A percentile compares a stretch with the other conserved stretches of the same genome.
phyloP scores from a whole-genome alignment of 2,888 invertebrate genomes.

The Corbicula japonica region DNA sequence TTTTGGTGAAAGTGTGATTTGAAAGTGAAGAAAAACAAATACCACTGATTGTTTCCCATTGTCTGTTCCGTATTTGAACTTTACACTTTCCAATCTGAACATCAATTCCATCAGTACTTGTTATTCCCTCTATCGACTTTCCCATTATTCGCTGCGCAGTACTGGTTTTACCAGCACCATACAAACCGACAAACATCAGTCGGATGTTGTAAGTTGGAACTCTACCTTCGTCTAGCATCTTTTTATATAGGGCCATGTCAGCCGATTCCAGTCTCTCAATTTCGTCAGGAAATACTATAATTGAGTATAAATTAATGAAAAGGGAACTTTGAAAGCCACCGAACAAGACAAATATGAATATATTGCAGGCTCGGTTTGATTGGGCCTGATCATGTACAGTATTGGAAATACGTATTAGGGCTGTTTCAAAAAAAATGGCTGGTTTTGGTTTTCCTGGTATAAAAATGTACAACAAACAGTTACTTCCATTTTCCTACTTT shows the following conservation, averaged over 20 bases:
- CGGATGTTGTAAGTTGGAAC: conserved; percentile 50
- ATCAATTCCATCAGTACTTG: conserved; percentile 60
- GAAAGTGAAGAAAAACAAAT: not conserved
- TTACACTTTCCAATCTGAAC: conserved; percentile 57
- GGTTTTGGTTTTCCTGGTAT: too few species aligned
- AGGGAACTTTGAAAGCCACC: not conserved
- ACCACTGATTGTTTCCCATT: conserved; percentile 50
- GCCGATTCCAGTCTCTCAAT: conserved; percentile 40
- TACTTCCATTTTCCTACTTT: too few species aligned
- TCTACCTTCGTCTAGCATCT: conserved; percentile 35
- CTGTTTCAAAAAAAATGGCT: too few species aligned
- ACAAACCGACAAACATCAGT: conserved; percentile 59
- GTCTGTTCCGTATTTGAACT: conserved; percentile 29
- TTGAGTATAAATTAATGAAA: not conserved
- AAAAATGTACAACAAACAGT: too few species aligned
- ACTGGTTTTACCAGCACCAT: conserved; percentile 50
- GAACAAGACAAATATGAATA: not conserved
- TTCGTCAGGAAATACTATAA: conserved; percentile 34
- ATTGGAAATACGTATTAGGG: too few species aligned
- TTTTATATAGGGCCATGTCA: conserved; percentile 44
- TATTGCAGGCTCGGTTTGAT: not conserved
- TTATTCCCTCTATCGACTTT: conserved; percentile 38
- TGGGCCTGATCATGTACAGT: not conserved
- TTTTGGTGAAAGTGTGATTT: not conserved
- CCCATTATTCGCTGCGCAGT: conserved; percentile 55